Base-by-base conservation (phyloP, 2,888 invertebrate genomes). In the Adelphocoris suturalis region DNA sequence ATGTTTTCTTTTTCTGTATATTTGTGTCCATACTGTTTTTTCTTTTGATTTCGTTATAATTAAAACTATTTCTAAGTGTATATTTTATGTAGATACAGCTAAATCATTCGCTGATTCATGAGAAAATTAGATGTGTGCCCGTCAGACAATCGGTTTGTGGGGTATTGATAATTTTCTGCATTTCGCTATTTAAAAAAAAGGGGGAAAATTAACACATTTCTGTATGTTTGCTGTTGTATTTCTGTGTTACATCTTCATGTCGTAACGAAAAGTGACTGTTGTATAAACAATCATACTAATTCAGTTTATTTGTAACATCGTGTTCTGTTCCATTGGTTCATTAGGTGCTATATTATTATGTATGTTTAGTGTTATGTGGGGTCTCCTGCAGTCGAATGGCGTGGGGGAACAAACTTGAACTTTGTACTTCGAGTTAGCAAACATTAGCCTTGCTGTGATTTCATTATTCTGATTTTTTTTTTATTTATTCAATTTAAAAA, bases 191-290 rank as follows among this genome's bases (percentile, higher is more conserved):
- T 78, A 47, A 78, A 47, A 19, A 82, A 81, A 81, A 57, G 19
- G 19, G 68, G 68, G 12, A 68, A 47, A 82, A 82, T 82, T 82
- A 52, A 82, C 46, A 82, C 52, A 68, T 68, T 68, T 78, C 78
- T 47, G 46, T 47, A 47, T 47, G 47, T 82, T 82, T 48, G 82
- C 82, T 82, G 82, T 82, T 82, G 82, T 82, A 82, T 82, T 23
- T 82, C 82, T 82, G 82, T 82, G 82, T 82, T 82, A 82, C 82
- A 47, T 82, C 52, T 82, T 82, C 28, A 80, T 80, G 68, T 68
- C 68, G 23, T 68, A 68, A 68, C 19, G 68, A 68, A 68, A 68
- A 68, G 27, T 23, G 68, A 23, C 23, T 23, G 68, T 68, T 23
- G 23, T 68, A 23, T 68, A 68, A 68, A 57, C n/a, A 7, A 19